Evolutionary conservation across 1,140 invertebrate species (phyloP), one percentile per base, ranked within the genome.

Genomic region (Euschistus heros): DNA sequence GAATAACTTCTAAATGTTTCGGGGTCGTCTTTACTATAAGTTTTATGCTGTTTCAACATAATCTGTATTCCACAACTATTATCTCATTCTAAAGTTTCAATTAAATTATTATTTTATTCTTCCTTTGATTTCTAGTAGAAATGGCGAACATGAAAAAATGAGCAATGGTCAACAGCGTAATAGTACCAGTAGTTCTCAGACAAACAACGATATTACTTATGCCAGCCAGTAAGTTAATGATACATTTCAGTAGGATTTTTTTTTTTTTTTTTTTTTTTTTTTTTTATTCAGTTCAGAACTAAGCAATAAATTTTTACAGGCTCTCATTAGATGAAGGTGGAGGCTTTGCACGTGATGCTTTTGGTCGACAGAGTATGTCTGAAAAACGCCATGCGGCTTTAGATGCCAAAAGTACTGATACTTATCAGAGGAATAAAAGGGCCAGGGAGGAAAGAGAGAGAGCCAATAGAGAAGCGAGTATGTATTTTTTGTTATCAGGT

Each of bases 281-380:
- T 7, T 5, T 54, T 54, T 54, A 22, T 26, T 54, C 1, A 54
- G 24, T 22, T 54, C 18, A 22, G 15, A 54, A 2, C n/a, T 7
- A 22, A 50, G n/a, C 13, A 47, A n/a, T 50, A 18, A 24, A 15
- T 62, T 20, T 70, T 63, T 30, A n/a, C 67, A 80, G 80, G 72
- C 79, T 89, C 59, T 91, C 88, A 7, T 72, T 89, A 62, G 86
- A 88, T 66, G 80, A 82, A 20, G 80, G 79, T 0, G 82, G 83
- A 70, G 83, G 84, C 59, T 91, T 91, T 73, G 84, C 86, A 24
- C 80, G 95, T 44, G 94, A 97, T 77, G 94, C 92, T 10, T 84
- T 97, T 68, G 94, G 94, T 0, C 79, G 94, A 26, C 92, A 96
- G 76, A 96, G 92, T 75, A 97, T 98, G 88, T 97, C 93, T 0